Base-by-base conservation (phyloP, 1,140 invertebrate species). In the Drosophila nigrodunni region DNA sequence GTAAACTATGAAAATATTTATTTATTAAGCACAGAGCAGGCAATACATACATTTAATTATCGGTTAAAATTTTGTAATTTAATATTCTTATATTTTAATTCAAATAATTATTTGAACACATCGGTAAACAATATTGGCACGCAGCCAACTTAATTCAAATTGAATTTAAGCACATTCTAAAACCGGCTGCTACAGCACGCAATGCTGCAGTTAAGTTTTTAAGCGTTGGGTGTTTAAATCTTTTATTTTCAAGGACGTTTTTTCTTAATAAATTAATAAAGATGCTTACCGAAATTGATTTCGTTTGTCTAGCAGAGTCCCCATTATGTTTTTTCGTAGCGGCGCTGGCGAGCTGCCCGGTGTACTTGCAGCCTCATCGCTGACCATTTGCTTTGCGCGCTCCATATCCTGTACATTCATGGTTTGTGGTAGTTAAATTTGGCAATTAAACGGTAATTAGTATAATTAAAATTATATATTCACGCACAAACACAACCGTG, bases 321-420 rank as follows among this genome's bases (percentile, higher is more conserved):
- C n/a, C 9, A 75, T 47, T 21, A 58, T 25, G 0, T 44, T 43
- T 13, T 80, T 88, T 39, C 77, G 69, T n/a, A 80, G n/a, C 15
- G 85, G 52, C 0, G 49, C 52, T 41, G 80, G 67, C 3, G 83
- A 78, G 7, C 46, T 67, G 6, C 58, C 43, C 4, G 76, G 72
- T 5, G 62, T 67, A 13, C 61, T 60, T 11, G 57, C 49, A 37
- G 62, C 57, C 15, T 44, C 54, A 30, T 75, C 39, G 7, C 54
- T 25, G 21, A 54, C 52, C n/a, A 89, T 72, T 57, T 83, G 39
- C 37, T 52, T 75, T 1, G 85, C 85, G 18, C 55, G 57, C 37
- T 89, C 76, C 77, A 85, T 75, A 68, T 88, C 80, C 44, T 74
- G 47, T 46, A 70, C 50, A 75, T 88, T 89, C 83, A 88, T 88